These are phyloP conservation scores for Philhelius pedissequus DNA, from an alignment of 2,888 invertebrate species.

Conservation along the genomic window DNA sequence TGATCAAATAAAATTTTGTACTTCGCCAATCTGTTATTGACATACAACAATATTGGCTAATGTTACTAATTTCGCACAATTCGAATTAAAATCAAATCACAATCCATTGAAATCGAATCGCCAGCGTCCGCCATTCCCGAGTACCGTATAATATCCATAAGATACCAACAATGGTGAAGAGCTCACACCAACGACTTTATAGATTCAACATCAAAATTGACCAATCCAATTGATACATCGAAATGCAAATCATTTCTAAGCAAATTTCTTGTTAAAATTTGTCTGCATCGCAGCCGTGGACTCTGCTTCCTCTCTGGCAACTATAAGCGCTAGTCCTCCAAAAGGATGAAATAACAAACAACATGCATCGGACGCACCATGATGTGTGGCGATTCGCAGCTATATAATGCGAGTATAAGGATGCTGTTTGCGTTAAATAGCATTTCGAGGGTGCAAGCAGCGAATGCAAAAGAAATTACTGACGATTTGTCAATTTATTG, in stretches of 20 bases:
- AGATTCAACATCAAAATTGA: slow-evolving; percentile 29
- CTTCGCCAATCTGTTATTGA: not conserved
- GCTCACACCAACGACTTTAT: not conserved
- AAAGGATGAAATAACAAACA: not conserved
- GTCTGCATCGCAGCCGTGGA: not conserved
- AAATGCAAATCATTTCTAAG: slow-evolving; percentile 59
- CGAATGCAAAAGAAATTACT: slow-evolving; percentile 56
- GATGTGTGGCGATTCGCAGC: not conserved
- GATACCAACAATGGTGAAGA: not conserved
- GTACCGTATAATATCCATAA: not conserved
- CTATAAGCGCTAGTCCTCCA: not conserved
- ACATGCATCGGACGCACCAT: not conserved
- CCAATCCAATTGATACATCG: slow-evolving; percentile 59
- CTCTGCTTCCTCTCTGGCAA: not conserved
- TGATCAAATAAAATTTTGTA: slow-evolving; percentile 5
- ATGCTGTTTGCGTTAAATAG: slow-evolving; percentile 20
- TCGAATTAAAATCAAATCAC: slow-evolving; percentile 48
- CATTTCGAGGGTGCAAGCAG: slow-evolving; percentile 32
- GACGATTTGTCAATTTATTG: slow-evolving; percentile 65
- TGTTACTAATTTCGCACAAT: slow-evolving; percentile 14
- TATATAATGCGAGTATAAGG: not conserved
- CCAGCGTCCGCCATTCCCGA: not conserved
- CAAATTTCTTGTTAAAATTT: slow-evolving; percentile 44
- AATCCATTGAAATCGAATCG: slow-evolving; percentile 28
- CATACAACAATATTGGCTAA: slow-evolving; percentile 7